These are phyloP conservation scores for Cladopsammia gracilis DNA, from an alignment of 64 coral and sea anemone genomes.

Conservation along the genomic window DNA sequence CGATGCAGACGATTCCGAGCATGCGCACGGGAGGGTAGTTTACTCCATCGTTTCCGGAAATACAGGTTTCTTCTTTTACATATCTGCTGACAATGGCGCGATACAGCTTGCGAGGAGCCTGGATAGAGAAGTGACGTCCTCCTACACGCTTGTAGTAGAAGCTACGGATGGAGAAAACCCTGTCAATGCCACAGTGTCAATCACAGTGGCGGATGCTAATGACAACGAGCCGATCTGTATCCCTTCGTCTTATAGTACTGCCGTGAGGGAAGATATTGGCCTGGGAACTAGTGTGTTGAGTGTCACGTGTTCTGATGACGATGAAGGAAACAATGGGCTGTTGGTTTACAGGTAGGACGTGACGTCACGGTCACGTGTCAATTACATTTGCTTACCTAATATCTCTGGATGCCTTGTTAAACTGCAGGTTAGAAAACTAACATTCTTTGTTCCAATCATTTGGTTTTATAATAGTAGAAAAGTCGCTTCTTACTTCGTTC, in stretches of 20 bases:
- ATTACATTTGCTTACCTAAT: too few species aligned
- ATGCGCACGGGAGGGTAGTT: conserved; percentile 38
- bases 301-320: conserved; percentile 55
- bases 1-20: conserved; percentile 37
- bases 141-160: conserved; percentile 39
- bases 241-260: conserved; percentile 52
- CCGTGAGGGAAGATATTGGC: conserved; percentile 45
- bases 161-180: conserved; percentile 61
- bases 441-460: too few species aligned
- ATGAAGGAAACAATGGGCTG: conserved; percentile 59
- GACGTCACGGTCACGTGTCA: too few species aligned
- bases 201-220: conserved; percentile 54
- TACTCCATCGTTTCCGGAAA: conserved; percentile 62
- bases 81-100: conserved; percentile 27
- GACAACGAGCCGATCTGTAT: conserved; percentile 58
- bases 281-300: conserved; percentile 42
- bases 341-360: conserved; percentile 45
- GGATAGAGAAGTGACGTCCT: conserved; percentile 49
- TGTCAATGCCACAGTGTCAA: conserved; percentile 53
- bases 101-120: conserved; percentile 40
- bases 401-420: too few species aligned
- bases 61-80: conserved; percentile 41
- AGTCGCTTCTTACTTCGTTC: too few species aligned
- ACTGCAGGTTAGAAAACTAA: too few species aligned
- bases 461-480: too few species aligned